phyloP scores from a whole-genome alignment of 1,140 invertebrate species.

The Matsumurasca onukii region DNA sequence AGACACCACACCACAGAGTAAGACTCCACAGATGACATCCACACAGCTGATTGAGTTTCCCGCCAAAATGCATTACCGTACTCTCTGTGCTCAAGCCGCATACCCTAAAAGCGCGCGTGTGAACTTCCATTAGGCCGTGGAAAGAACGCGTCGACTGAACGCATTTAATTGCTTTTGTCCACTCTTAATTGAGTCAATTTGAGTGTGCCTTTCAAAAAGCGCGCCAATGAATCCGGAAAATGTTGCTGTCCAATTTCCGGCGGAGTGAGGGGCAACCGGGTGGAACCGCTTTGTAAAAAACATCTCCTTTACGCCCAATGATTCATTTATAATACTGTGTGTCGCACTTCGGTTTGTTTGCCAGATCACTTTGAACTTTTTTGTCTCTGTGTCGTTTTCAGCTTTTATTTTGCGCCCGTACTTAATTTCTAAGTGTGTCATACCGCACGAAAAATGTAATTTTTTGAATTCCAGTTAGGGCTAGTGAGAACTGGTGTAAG shows the following conservation, averaged over 20 bases:
- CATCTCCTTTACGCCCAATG: constrained; percentile 10
- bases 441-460: no score
- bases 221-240: constrained; percentile 25
- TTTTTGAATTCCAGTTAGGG: no score
- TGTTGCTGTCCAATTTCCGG: constrained; percentile 22
- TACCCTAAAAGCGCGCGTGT: constrained; percentile 20
- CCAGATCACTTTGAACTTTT: no score
- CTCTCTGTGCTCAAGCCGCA: not conserved
- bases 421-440: no score
- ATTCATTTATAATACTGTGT: constrained; percentile 16
- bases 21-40: not conserved
- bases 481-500: no score
- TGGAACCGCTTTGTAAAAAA: constrained; percentile 19
- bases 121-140: constrained; percentile 19
- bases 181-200: constrained; percentile 27
- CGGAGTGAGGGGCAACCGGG: not conserved
- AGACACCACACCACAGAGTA: not conserved
- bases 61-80: constrained; percentile 21
- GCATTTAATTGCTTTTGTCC: constrained; percentile 21
- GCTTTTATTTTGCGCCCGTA: no score
- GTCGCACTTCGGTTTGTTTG: constrained; percentile 11
- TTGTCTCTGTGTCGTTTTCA: no score
- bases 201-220: constrained; percentile 22
- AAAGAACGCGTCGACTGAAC: constrained; percentile 9
- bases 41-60: not conserved